phyloP scores from a whole-genome alignment of 2,888 invertebrate species.

The Smittia sp. region DNA sequence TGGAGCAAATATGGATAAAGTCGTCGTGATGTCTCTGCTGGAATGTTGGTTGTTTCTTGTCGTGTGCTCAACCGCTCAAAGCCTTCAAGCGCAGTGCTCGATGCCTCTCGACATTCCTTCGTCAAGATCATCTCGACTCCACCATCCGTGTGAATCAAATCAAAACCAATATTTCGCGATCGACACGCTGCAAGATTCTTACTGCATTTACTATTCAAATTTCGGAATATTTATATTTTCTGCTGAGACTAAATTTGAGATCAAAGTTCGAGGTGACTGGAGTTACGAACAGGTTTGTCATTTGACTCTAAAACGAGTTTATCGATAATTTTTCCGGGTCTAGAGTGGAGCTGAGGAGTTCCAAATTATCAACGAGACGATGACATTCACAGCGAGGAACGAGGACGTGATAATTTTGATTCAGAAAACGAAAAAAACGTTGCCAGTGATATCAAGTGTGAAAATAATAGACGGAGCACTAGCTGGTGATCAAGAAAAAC shows the following conservation, averaged over 20 bases:
- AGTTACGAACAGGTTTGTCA: neutral
- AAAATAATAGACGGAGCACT: neutral
- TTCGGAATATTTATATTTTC: neutral
- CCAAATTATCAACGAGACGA: neutral
- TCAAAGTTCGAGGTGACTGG: neutral
- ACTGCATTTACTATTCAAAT: neutral
- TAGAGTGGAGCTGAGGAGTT: conserved; percentile 6
- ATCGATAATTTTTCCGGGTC: neutral
- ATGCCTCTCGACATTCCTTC: neutral
- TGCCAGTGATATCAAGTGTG: neutral
- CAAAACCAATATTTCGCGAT: neutral
- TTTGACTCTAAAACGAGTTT: neutral
- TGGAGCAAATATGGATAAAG: too few species aligned
- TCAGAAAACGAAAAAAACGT: neutral
- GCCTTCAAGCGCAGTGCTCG: neutral
- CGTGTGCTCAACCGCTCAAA: neutral
- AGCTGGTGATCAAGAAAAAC: neutral
- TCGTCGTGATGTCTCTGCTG: neutral
- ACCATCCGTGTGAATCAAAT: conserved; percentile 3
- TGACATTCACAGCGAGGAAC: neutral
- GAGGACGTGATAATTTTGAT: conserved; percentile 12
- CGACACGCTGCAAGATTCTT: neutral
- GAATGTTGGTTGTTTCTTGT: neutral
- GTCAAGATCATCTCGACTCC: neutral
- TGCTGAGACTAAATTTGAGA: neutral